Percentiles rank a stretch among this genome's conserved stretches.
Evolutionary conservation across 2,113 vertebrate genomes (phyloP).

Genomic region (Oreochromis aureus): DNA sequence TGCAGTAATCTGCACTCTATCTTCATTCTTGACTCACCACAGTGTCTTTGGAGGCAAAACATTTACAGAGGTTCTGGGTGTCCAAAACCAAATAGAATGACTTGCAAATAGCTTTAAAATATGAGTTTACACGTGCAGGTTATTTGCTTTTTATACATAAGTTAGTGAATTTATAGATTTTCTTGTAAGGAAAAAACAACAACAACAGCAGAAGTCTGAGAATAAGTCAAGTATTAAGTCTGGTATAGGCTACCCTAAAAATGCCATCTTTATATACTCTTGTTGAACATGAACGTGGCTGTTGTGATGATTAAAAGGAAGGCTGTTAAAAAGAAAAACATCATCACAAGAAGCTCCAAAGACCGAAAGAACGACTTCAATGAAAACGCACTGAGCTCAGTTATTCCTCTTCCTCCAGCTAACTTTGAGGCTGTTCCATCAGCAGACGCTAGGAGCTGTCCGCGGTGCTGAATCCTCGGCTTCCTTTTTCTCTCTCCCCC

Average conservation of each 20-base stretch:
- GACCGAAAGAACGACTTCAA: background rate
- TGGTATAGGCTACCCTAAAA: background rate
- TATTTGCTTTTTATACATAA: background rate
- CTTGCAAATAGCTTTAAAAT: background rate
- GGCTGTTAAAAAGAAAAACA: background rate
- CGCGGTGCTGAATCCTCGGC: slow-evolving; percentile 75
- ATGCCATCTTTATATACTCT: background rate
- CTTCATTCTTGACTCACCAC: background rate
- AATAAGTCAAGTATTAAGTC: background rate
- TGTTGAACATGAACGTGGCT: background rate
- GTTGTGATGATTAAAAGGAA: background rate
- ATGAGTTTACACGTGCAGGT: background rate
- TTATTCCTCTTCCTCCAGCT: background rate
- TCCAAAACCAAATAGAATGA: background rate
- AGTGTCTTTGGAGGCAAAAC: background rate
- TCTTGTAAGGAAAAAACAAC: background rate
- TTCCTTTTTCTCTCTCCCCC: slow-evolving; percentile 24
- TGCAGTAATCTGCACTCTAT: background rate
- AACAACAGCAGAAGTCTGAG: background rate
- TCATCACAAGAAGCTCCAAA: background rate
- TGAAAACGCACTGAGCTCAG: background rate
- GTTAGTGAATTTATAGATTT: background rate
- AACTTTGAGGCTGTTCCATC: slow-evolving; percentile 61
- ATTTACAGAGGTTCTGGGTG: background rate
- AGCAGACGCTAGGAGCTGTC: slow-evolving; percentile 89